Conservation (phyloP, 2,797 vertebrate species). For the Falco columbarius region DNA sequence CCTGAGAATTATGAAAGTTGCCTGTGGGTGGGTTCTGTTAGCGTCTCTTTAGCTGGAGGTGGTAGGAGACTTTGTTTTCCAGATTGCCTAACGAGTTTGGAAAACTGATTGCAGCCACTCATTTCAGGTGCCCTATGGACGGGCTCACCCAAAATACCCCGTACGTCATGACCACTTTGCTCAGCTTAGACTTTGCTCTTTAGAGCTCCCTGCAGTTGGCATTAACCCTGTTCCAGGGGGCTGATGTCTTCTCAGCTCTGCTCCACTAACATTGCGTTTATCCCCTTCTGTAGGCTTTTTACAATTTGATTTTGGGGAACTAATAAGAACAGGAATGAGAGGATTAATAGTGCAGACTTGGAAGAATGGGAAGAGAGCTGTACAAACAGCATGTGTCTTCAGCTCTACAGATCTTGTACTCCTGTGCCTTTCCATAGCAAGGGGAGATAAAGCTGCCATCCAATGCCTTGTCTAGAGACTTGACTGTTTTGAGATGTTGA, state of each 20-base stretch:
- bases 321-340: neutral
- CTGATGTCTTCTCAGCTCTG: slow-evolving; percentile 6
- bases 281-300: neutral
- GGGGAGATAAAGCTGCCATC: neutral
- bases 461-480: neutral
- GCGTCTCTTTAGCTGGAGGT: slow-evolving; percentile 16
- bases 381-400: neutral
- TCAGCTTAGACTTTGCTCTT: neutral
- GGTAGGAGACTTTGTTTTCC: slow-evolving; percentile 17
- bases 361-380: neutral
- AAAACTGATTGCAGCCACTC: neutral
- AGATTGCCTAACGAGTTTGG: slow-evolving; percentile 14
- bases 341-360: neutral
- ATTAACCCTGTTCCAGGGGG: neutral
- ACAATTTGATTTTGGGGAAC: neutral
- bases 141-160: neutral
- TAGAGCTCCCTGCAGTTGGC: neutral
- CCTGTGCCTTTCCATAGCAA: neutral
- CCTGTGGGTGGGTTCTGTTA: slow-evolving; percentile 40
- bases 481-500: neutral
- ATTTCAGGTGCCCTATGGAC: neutral
- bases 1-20: neutral
- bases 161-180: neutral
- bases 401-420: neutral
- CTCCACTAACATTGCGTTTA: neutral